Evolutionary conservation across 2,888 invertebrate genomes (phyloP), one percentile per base, ranked within the genome.

Genomic region (Copidosoma aretas): DNA sequence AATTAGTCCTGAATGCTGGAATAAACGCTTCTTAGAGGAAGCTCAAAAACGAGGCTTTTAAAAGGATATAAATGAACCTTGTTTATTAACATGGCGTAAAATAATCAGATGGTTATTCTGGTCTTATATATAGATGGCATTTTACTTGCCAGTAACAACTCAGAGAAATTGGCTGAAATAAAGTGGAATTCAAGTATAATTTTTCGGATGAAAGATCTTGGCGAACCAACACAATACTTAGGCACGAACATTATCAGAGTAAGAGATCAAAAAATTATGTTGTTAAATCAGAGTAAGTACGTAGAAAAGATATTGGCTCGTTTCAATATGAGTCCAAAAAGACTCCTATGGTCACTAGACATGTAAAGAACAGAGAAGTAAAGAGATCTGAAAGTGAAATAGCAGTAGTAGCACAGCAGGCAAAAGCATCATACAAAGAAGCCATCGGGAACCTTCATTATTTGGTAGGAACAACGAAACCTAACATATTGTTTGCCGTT

Each of bases 41-140:
- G 68, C 49, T 52, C 24, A 41, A 5, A 72, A 72, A 52, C 60
- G 72, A 15, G 73, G 71, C 21, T 57, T 73, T 22, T 71, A 72
- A 51, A 74, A 73, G 53, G 71, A 72, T 54, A n/a, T 57, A 61
- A 71, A n/a, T 43, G 73, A 75, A 19, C 73, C 73, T 41, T 73
- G 72, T 54, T 58, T 74, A 25, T 75, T 74, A 46, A 72, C 73
- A n/a, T 76, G 73, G 73, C 71, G 68, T 57, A 63, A 71, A 67
- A 71, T 10, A 65, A 68, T 15, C 73, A 73, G 63, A 24, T 73
- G 19, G 67, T 66, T 4, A 49, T 74, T 14, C 14, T 73, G 17
- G 15, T 74, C n/a, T 19, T 49, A 4, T 49, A 5, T 19, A 10
- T 49, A 4, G 10, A 49, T 19, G 10, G 10, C 10, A 49, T 49